Evolutionary conservation across 2,113 vertebrate genomes (phyloP).

Genomic region (Scytalopus superciliaris): DNA sequence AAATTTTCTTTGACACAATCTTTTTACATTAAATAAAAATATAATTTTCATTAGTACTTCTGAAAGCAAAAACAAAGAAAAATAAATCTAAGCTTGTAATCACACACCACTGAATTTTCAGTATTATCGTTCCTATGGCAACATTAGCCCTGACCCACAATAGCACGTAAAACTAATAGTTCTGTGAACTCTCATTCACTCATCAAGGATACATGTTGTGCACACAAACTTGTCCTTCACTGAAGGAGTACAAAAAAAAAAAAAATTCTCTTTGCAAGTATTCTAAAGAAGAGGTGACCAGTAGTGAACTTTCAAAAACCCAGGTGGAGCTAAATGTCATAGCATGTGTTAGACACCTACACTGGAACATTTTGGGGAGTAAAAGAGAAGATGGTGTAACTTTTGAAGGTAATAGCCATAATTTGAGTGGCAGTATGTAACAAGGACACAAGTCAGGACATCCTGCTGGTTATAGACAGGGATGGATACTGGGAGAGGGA

Average conservation of each 20-base stretch:
- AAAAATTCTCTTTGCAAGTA: background rate
- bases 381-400: background rate
- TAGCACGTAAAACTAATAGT: background rate
- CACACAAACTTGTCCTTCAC: background rate
- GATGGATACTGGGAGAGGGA: fast-evolving
- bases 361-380: background rate
- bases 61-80: background rate
- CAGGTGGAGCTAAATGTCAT: background rate
- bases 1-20: background rate
- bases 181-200: background rate
- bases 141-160: background rate
- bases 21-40: background rate
- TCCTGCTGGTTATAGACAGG: background rate
- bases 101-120: background rate
- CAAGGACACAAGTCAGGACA: fast-evolving
- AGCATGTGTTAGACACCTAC: background rate
- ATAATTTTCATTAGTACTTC: background rate
- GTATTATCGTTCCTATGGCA: background rate
- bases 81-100: background rate
- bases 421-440: background rate
- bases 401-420: background rate
- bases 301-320: background rate
- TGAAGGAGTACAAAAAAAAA: background rate
- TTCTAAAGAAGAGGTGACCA: background rate
- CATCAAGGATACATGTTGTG: background rate